A percentile compares a stretch with the other conserved stretches of the same genome.
Conservation (phyloP, 1,140 invertebrate species). For the Lepeophtheirus salmonis region DNA sequence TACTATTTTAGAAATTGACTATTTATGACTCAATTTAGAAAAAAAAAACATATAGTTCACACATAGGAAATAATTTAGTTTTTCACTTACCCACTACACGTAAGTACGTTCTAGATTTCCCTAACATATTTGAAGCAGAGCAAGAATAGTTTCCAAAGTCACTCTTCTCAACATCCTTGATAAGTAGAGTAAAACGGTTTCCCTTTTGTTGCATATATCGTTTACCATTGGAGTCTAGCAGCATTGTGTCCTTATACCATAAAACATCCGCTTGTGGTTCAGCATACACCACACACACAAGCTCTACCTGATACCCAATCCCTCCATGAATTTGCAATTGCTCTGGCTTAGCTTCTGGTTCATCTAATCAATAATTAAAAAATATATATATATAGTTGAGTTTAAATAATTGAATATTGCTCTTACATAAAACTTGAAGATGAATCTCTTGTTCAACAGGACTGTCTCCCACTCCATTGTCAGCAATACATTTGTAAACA, state of each 20-base stretch:
- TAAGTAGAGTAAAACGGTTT: constrained; percentile 40
- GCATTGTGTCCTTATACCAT: constrained; percentile 41
- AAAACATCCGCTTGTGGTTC: constrained; percentile 27
- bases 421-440: constrained; percentile 32
- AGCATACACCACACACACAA: constrained; percentile 44
- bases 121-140: constrained; percentile 8
- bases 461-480: constrained; percentile 37
- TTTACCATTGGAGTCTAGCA: constrained; percentile 37
- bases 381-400: not conserved
- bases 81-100: constrained; percentile 13
- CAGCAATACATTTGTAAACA: constrained; percentile 38
- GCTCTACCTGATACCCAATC: constrained; percentile 39
- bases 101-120: constrained; percentile 8
- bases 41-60: too few species aligned
- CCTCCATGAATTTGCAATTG: constrained; percentile 44
- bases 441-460: constrained; percentile 36
- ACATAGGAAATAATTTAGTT: too few species aligned
- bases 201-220: constrained; percentile 42
- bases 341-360: constrained; percentile 40
- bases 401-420: not conserved
- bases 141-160: constrained; percentile 18
- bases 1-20: too few species aligned
- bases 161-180: constrained; percentile 35
- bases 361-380: constrained; percentile 36
- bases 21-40: too few species aligned